Evolutionary conservation across 2,113 vertebrate species (phyloP), one percentile per base, ranked within the genome.

Genomic region (Nestor notabilis): DNA sequence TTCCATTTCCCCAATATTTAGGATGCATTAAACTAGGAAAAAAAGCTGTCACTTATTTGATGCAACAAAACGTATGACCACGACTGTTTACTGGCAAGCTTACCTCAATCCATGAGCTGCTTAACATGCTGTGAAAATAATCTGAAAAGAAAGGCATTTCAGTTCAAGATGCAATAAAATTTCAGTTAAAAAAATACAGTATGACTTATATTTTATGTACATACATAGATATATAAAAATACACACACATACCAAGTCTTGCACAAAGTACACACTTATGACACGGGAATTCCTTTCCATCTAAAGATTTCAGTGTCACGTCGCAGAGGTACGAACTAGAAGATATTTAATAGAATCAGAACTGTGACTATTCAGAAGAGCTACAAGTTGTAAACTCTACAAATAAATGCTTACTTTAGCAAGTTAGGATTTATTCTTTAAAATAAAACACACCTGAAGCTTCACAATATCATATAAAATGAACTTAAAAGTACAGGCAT

Each of bases 61-160:
- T 87, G 47, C 33, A 63, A 65, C 43, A 79, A 85, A 69, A 63
- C 5, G 55, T 49, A 86, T 5, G 6, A 82, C 3, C 46, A 87
- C 39, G 80, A 17, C n/a, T 5, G 14, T 41, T 88, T 64, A 77
- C 37, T 55, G 27, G 28, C 31, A 96, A 83, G 71, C 97, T 90
- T 98, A 99, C 99, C 99, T 99, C 99, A 93, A 99, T 99, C 99
- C 99, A 99, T 17, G 99, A 98, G 96, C 98, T 99, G 97, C 99
- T 99, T 96, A 99, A 98, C 99, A 99, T 99, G 96, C 99, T 99
- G 96, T 98, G 98, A 98, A 99, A 99, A 97, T 99, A 99, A 95
- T 99, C 99, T 99, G 98, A 18, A 97, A 98, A 91, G 93, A 97
- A 93, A 95, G 80, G 94, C 94, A 74, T 95, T 83, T 94, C 89